Conservation (phyloP, 2,888 invertebrate genomes). For the Ormyrus labotus region DNA sequence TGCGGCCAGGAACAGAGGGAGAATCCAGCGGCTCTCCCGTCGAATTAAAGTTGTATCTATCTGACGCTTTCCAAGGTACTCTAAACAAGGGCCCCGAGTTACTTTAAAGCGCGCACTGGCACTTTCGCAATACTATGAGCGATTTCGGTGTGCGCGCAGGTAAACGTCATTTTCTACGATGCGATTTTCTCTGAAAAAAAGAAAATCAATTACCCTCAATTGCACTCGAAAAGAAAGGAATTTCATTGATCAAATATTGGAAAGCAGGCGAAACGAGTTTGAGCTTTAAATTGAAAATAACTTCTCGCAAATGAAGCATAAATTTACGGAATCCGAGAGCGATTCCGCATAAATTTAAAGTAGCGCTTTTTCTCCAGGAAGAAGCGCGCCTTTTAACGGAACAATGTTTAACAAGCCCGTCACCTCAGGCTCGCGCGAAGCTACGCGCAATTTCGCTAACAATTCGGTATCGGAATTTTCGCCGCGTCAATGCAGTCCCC, state of each 20-base stretch:
- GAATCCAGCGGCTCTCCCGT: constrained; percentile 19
- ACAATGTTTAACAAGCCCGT: no score
- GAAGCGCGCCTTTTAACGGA: no score
- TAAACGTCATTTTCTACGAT: no score
- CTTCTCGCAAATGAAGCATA: background rate
- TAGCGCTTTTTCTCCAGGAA: no score
- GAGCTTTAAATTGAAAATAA: background rate
- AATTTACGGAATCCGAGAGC: background rate
- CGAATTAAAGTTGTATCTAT: constrained; percentile 41
- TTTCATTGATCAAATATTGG: background rate
- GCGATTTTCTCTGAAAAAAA: no score
- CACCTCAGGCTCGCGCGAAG: no score
- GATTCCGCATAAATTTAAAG: no score
- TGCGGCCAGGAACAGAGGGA: background rate
- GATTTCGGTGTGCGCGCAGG: no score
- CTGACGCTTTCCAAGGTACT: background rate
- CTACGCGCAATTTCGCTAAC: constrained; percentile 8
- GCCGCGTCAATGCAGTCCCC: background rate
- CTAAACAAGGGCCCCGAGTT: background rate
- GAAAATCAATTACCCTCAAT: no score
- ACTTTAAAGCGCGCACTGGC: background rate
- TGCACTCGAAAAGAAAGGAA: no score
- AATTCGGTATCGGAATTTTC: constrained; percentile 34
- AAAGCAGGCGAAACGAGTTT: background rate
- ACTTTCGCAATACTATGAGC: no score